Base-by-base conservation (phyloP, 1,140 invertebrate genomes). In the Agrypnia vestita region DNA sequence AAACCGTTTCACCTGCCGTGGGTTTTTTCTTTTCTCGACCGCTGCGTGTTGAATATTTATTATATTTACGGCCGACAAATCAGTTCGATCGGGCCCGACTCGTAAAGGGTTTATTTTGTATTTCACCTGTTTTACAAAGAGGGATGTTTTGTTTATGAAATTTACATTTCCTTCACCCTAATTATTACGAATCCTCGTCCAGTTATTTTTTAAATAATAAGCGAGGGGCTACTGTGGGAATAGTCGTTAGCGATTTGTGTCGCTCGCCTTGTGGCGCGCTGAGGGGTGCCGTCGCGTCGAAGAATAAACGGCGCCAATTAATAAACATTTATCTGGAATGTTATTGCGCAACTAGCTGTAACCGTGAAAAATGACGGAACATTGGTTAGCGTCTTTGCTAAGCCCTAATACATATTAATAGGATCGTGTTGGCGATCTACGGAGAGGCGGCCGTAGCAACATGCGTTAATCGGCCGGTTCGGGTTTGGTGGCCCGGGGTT, bases 51-150 rank as follows among this genome's bases (percentile, higher is more conserved):
- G 49, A 44, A 78, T 78, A 78, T 72, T 72, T 72, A 71, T 78
- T 71, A 55, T 78, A 55, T 35, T 35, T 35, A 21, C 47, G 59
- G 76, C 76, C 78, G 46, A 76, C 81, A 76, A 82, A 82, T 82
- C 81, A 78, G 73, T 76, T 71, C 46, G 55, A 61, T 76, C 12
- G 25, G 56, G 78, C 6, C 6, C 25, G 6, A 35, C 25, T 35
- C 25, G 74, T n/a, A 59, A 78, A 82, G 81, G 81, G 81, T 82
- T 80, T 76, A 15, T 15, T 21, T 72, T 55, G 59, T 49, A 51
- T 80, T 82, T 82, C 81, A 82, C 81, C 81, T 82, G 81, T 82
- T 49, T 25, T 76, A 61, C 43, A 46, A 82, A 75, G 71, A 61
- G 72, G 80, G 74, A 73, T 46, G 76, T 44, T 81, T 69, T 61